A percentile compares a stretch with the other conserved stretches of the same genome.
Conservation (phyloP, 2,113 vertebrate species). For the Serinus canaria region DNA sequence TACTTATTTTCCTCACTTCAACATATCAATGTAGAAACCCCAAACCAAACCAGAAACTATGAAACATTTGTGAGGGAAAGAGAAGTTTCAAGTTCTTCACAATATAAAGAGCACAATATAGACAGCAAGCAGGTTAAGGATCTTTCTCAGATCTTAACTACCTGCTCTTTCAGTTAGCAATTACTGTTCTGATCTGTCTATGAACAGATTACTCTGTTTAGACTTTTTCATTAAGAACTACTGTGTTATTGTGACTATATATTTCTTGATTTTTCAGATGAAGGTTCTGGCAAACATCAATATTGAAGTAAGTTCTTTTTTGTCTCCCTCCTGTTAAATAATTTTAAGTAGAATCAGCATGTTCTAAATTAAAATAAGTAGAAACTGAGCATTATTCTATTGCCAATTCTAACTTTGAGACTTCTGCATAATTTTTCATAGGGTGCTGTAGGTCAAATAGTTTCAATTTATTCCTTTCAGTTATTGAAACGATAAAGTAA, state of each 20-base stretch:
- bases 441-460: neutral
- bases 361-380: neutral
- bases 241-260: neutral
- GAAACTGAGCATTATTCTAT: neutral
- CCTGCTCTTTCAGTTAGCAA: neutral
- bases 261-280: slow-evolving; percentile 59
- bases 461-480: neutral
- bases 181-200: neutral
- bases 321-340: neutral
- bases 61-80: neutral
- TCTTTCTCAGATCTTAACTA: neutral
- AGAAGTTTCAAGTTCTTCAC: neutral
- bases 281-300: slow-evolving; percentile 48
- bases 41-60: neutral
- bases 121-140: neutral
- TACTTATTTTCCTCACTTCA: neutral
- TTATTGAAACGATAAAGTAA: neutral
- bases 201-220: neutral
- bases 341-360: neutral
- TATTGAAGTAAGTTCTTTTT: slow-evolving; percentile 61
- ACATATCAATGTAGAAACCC: neutral
- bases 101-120: neutral
- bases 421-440: neutral
- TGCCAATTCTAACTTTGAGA: neutral
- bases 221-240: neutral